Conservation (phyloP, 2,797 vertebrate genomes). For the Cryptoprocta ferox region DNA sequence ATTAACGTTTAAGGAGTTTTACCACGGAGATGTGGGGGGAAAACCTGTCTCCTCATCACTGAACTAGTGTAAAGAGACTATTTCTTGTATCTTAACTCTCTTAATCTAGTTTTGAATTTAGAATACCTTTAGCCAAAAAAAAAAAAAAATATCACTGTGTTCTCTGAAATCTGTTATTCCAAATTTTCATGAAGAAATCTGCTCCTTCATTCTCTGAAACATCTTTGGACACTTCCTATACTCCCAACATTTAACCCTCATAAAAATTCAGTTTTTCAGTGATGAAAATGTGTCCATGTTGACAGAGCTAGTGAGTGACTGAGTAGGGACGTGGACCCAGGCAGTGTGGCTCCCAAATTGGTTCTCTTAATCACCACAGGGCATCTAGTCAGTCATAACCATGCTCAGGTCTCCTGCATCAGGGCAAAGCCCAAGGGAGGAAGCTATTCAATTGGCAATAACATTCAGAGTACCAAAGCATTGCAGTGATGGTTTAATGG, state of each 20-base stretch:
- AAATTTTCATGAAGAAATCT: neutral
- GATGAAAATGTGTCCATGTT: neutral
- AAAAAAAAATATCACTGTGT: neutral
- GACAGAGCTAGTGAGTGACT: neutral
- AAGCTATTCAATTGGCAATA: neutral
- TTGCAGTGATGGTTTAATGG: neutral
- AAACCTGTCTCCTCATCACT: neutral
- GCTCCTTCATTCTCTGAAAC: constrained; percentile 10
- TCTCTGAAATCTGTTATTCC: constrained; percentile 11
- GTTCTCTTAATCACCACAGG: neutral
- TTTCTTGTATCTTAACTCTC: neutral
- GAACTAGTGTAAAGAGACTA: neutral
- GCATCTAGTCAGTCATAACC: neutral
- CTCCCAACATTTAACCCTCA: neutral
- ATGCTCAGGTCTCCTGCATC: neutral
- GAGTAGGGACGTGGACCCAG: neutral
- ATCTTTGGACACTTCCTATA: neutral
- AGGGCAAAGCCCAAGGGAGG: neutral
- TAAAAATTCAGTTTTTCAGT: neutral
- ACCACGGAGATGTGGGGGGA: neutral
- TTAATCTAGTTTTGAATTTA: constrained; percentile 7
- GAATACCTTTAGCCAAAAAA: neutral
- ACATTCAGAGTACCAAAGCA: neutral
- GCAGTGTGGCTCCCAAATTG: neutral
- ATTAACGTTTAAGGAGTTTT: neutral